Percentiles rank a stretch among this genome's conserved stretches.
Evolutionary conservation across 2,888 invertebrate genomes (phyloP).

Genomic region (Eulithis prunata): DNA sequence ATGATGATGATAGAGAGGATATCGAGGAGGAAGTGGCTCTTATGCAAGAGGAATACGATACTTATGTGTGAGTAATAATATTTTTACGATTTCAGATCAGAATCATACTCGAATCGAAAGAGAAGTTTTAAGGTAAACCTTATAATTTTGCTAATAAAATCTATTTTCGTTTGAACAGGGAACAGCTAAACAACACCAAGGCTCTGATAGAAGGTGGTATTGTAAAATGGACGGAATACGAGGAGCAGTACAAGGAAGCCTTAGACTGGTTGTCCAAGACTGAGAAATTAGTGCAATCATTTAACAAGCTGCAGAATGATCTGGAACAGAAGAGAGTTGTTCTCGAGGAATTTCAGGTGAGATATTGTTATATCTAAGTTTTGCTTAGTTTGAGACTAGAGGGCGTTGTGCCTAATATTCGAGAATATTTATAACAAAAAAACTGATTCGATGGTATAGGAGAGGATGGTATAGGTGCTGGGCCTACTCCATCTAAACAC

Average conservation of each 20-base stretch:
- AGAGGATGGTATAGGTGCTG: too few species aligned
- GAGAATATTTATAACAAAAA: too few species aligned
- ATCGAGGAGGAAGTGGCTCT: slow-evolving; percentile 96
- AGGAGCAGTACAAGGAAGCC: slow-evolving; percentile 95
- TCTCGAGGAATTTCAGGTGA: slow-evolving; percentile 93
- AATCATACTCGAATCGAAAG: too few species aligned
- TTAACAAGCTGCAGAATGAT: slow-evolving; percentile 94
- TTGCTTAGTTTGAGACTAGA: too few species aligned
- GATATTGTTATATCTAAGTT: neutral
- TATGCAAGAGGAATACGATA: slow-evolving; percentile 95
- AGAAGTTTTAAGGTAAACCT: neutral
- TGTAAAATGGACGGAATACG: slow-evolving; percentile 97
- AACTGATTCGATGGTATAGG: too few species aligned
- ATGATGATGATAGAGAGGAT: slow-evolving; percentile 93
- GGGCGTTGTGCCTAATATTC: too few species aligned
- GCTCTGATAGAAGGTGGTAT: slow-evolving; percentile 93
- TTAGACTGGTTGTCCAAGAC: slow-evolving; percentile 95
- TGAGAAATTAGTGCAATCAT: slow-evolving; percentile 94
- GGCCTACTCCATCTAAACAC: too few species aligned
- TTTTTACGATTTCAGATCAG: too few species aligned
- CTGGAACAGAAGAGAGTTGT: slow-evolving; percentile 95
- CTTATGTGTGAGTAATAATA: slow-evolving; percentile 88
- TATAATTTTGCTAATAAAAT: neutral
- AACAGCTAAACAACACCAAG: slow-evolving; percentile 91
- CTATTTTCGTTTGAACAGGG: slow-evolving; percentile 73